Evolutionary conservation across 1,140 invertebrate genomes (phyloP), one percentile per base, ranked within the genome.

Genomic region (Drosophila ficusphila): DNA sequence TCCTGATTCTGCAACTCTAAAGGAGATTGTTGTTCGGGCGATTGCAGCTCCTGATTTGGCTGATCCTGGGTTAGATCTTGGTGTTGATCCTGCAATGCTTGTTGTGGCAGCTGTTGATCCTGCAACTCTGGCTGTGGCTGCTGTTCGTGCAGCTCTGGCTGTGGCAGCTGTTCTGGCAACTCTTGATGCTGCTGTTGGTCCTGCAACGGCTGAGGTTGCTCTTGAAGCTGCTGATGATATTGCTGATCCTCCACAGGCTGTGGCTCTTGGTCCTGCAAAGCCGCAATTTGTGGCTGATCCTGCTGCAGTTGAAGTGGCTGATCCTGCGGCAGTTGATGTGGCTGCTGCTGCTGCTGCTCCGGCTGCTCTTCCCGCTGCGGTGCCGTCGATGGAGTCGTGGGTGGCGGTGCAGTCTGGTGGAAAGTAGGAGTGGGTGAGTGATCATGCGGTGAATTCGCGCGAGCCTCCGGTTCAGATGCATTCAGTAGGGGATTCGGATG

Each of bases 371-470:
- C 29, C 23, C 16, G 46, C 47, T 52, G 46, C n/a, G 47, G 68
- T 74, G 49, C 65, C 49, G 54, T 46, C 53, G 65, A 64, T 74
- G 58, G 27, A 56, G 70, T 65, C 39, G 70, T 65, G 71, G 71
- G 51, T 74, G 70, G 71, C 56, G 47, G 60, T 73, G 69, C 52
- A 46, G 61, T 57, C 71, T 89, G 82, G 83, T 76, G 83, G 71
- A 70, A 75, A 61, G 86, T 69, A 77, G 82, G 72, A 85, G 79
- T 89, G 58, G 85, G 76, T 85, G 79, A 89, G 75, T 90, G 85
- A 74, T 90, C 78, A 68, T 86, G 78, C 41, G 58, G 64, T 70
- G 34, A 47, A 47, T 74, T 73, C 48, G 73, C 61, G 49, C 73
- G 61, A 67, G 44, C 68, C 61, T 62, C 54, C 27, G 38, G 18